A percentile compares a stretch with the other conserved stretches of the same genome.
phyloP scores from a whole-genome alignment of 2,888 invertebrate species.

The Neoitamus cyanurus region DNA sequence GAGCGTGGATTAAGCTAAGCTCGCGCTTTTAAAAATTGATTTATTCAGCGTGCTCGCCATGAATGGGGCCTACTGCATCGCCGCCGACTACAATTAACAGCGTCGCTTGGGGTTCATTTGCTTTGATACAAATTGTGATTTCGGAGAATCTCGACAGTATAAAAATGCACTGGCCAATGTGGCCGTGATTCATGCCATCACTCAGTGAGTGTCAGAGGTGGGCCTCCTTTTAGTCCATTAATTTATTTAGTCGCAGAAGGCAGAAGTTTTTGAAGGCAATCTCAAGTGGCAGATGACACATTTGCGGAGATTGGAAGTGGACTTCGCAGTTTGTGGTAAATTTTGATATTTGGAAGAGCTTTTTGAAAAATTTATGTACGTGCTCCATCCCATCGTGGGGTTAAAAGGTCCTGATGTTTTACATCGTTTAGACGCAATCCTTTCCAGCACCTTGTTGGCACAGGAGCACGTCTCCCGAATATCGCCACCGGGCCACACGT shows the following conservation, averaged over 20 bases:
- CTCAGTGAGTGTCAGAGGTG: neutral
- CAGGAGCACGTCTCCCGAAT: slow-evolving; percentile 3
- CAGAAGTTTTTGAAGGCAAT: neutral
- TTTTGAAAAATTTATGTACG: neutral
- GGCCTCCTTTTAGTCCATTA: neutral
- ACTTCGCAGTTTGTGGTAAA: neutral
- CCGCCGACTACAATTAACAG: neutral
- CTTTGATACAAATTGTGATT: neutral
- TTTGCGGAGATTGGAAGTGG: neutral
- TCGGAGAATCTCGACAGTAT: neutral
- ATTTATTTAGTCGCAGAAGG: neutral
- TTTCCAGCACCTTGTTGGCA: slow-evolving; percentile 15
- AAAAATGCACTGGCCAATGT: neutral
- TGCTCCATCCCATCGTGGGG: neutral
- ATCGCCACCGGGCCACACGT: slow-evolving; percentile 4
- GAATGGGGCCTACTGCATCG: neutral
- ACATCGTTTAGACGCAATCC: neutral
- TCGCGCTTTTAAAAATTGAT: slow-evolving; percentile 14
- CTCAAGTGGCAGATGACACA: neutral
- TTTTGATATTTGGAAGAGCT: neutral
- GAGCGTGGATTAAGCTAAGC: neutral
- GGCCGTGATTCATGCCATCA: neutral
- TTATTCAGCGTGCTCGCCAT: neutral
- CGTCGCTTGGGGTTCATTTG: slow-evolving; percentile 25
- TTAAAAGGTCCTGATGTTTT: neutral